Evolutionary conservation across 2,113 vertebrate species (phyloP).

Genomic region (Bostrychus sinensis): DNA sequence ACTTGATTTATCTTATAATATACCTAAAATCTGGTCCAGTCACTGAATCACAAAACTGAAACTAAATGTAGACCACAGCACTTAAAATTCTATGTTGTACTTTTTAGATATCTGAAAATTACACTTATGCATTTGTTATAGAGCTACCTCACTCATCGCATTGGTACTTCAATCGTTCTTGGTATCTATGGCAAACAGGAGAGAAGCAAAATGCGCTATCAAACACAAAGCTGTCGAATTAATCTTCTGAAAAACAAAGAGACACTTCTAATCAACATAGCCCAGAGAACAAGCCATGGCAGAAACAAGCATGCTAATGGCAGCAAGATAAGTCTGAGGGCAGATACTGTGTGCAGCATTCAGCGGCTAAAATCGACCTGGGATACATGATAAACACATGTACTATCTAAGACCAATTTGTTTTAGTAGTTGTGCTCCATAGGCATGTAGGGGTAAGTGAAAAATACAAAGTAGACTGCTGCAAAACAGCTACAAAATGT

Average conservation of each 20-base stretch:
- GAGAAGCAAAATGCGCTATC: slow-evolving; percentile 1
- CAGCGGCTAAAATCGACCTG: slow-evolving; percentile 19
- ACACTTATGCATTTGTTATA: not conserved
- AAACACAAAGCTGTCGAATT: slow-evolving; percentile 47
- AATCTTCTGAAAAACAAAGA: slow-evolving; percentile 59
- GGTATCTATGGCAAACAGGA: slow-evolving; percentile 41
- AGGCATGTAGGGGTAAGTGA: not conserved
- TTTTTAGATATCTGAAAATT: no score
- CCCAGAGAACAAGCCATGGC: slow-evolving; percentile 38
- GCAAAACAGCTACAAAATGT: slow-evolving; percentile 25
- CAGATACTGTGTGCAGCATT: slow-evolving; percentile 50
- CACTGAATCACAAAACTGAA: no score
- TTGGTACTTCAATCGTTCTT: slow-evolving; percentile 19
- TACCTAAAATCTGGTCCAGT: no score
- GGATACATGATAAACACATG: slow-evolving; percentile 38
- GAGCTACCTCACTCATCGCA: slow-evolving; percentile 26
- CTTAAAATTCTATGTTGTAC: no score
- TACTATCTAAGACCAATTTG: slow-evolving; percentile 7
- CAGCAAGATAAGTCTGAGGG: slow-evolving; percentile 57
- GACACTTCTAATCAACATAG: slow-evolving; percentile 45
- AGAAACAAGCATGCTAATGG: slow-evolving; percentile 43
- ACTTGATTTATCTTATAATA: no score
- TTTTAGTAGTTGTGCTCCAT: slow-evolving; percentile 5
- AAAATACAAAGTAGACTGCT: slow-evolving; percentile 21
- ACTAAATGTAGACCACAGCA: no score